A percentile compares a stretch with the other conserved stretches of the same genome.
Conservation (phyloP, 2,113 vertebrate genomes). For the Poeciliopsis turrubarensis region DNA sequence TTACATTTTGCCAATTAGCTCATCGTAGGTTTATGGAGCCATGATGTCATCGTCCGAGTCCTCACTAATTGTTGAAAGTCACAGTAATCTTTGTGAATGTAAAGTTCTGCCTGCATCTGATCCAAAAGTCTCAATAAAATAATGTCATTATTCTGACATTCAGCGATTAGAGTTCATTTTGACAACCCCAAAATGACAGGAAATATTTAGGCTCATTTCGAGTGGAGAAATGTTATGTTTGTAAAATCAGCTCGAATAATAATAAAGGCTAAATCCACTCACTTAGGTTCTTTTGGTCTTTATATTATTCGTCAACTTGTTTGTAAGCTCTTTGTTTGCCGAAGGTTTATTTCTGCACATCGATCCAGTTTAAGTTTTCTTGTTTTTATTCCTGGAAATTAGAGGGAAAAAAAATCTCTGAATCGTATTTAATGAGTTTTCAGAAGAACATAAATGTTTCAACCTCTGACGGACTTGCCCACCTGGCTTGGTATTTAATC, state of each 20-base stretch:
- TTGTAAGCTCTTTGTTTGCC: not conserved
- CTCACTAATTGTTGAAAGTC: too few species aligned
- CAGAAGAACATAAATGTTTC: slow-evolving; percentile 7
- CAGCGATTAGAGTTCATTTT: too few species aligned
- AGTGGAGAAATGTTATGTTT: not conserved
- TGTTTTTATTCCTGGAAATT: slow-evolving; percentile 3
- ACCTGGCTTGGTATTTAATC: slow-evolving; percentile 7
- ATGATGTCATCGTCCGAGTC: too few species aligned
- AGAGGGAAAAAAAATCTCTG: not conserved
- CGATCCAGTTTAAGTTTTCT: not conserved
- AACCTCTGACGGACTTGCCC: not conserved
- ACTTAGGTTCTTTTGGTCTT: not conserved
- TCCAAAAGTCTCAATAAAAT: too few species aligned
- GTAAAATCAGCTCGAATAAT: not conserved
- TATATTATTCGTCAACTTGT: too few species aligned
- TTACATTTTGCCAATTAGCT: too few species aligned
- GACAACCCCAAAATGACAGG: too few species aligned
- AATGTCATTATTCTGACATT: too few species aligned
- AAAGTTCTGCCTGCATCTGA: too few species aligned
- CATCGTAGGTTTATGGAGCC: too few species aligned
- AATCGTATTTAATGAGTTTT: slow-evolving; percentile 1
- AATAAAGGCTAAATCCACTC: not conserved
- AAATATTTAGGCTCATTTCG: too few species aligned
- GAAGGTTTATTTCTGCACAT: not conserved
- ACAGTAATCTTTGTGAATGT: too few species aligned